These are phyloP conservation scores for Malurus leucopterus DNA, from an alignment of 2,797 vertebrate species.

Conservation along the genomic window DNA sequence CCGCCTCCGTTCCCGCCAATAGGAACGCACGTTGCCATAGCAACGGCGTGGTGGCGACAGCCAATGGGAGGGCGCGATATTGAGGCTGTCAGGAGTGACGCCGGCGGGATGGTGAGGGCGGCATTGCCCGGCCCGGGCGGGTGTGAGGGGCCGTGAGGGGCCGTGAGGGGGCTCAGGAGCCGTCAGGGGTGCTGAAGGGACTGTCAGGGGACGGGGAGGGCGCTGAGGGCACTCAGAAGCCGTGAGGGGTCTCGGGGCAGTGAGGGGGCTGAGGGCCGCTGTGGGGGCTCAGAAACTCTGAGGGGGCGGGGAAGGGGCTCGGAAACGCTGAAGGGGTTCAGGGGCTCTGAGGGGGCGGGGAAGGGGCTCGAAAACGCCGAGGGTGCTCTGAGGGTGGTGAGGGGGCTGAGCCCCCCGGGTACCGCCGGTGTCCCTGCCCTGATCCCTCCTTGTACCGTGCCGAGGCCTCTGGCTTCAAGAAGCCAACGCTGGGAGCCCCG, in stretches of 20 bases:
- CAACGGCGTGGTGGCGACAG: not conserved
- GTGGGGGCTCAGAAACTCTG: not conserved
- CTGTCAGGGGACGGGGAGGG: too few relatives aligned
- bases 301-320: not conserved
- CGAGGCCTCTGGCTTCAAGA: conserved; percentile 85
- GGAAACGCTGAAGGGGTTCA: not conserved
- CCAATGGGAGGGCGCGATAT: not conserved
- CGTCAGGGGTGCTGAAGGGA: too few relatives aligned
- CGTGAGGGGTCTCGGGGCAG: not conserved
- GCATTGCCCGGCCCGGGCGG: not conserved
- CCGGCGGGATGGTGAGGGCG: not conserved
- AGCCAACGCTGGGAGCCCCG: conserved; percentile 76
- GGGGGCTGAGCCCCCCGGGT: not conserved
- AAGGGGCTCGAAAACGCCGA: too few relatives aligned
- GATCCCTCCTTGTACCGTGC: not conserved
- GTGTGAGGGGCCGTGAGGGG: not conserved
- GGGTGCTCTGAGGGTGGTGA: not conserved
- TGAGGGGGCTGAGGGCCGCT: too few relatives aligned
- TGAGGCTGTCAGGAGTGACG: fast-evolving
- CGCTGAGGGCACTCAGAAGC: not conserved
- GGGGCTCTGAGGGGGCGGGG: not conserved
- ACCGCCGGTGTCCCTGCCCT: not conserved
- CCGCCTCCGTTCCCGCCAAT: not conserved
- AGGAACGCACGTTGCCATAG: not conserved
- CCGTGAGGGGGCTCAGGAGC: not conserved